Evolutionary conservation across 2,888 invertebrate genomes (phyloP), one percentile per base, ranked within the genome.

Genomic region (Encarsia formosa): DNA sequence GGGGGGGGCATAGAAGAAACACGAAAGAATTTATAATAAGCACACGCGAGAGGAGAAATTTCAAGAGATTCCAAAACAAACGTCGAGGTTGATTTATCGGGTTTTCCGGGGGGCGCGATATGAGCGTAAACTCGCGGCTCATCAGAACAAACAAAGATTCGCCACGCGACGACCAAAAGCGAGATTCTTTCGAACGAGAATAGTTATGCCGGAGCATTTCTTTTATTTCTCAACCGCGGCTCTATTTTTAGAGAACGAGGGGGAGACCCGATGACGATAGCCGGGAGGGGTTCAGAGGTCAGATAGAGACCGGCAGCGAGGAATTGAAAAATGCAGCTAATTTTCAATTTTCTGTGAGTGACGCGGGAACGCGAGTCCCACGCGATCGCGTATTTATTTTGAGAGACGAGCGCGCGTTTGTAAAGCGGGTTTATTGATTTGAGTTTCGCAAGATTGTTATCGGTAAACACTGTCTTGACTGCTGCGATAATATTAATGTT

Each of bases 391-490:
- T 13, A 47, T 52, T 52, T 47, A 47, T 42, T n/a, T 45, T 52
- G 34, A 19, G 47, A 46, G 35, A 35, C n/a, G 16, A 23, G 46
- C 19, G 41, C 42, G 32, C 23, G 34, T 39, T 42, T 40, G 9
- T 11, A 20, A 13, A 31, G 11, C 11, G 26, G 9, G 48, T 53
- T 49, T 53, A 53, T 48, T 49, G 53, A 53, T 49, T 53, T 40
- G n/a, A n/a, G 48, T 43, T 48, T 48, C 43, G 48, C 23, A 44
- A 42, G 53, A 53, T 53, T 49, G n/a, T 44, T 53, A 49, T 53
- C 47, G 37, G 6, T 22, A 15, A 29, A 32, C 32, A 11, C 26
- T n/a, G 41, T 37, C 34, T 42, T 3, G n/a, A 44, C 15, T 19
- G 24, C 9, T 19, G 13, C 24, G 29, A 23, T 40, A 16, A 51